A percentile compares a stretch with the other conserved stretches of the same genome.
These are phyloP conservation scores for Crenichthys baileyi DNA, from an alignment of 2,797 vertebrate genomes.

Conservation along the genomic window DNA sequence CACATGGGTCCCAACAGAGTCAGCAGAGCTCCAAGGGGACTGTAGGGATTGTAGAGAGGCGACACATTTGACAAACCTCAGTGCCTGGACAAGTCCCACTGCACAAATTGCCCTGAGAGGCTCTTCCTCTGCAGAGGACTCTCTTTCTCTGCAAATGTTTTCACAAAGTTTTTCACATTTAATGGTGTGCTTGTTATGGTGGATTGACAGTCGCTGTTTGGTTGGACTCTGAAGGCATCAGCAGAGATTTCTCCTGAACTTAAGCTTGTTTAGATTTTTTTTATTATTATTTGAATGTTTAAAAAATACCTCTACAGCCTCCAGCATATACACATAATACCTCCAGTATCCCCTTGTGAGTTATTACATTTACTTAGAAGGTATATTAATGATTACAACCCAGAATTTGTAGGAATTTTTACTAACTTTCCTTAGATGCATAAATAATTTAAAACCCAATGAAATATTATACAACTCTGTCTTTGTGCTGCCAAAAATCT, in stretches of 20 bases:
- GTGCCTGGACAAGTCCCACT: slow-evolving; percentile 24
- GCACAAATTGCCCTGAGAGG: slow-evolving; percentile 30
- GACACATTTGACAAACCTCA: slow-evolving; percentile 53
- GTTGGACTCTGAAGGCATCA: slow-evolving; percentile 30
- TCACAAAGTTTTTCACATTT: slow-evolving; percentile 52
- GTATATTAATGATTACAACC: slow-evolving; percentile 29
- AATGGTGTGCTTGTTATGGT: slow-evolving; percentile 61
- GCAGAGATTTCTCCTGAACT: slow-evolving; percentile 33
- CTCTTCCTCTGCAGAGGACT: slow-evolving; percentile 9
- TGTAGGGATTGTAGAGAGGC: slow-evolving; percentile 26
- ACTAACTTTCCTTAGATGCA: slow-evolving; percentile 33
- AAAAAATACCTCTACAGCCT: slow-evolving; percentile 8
- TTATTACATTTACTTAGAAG: slow-evolving; percentile 13
- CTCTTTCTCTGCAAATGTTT: slow-evolving; percentile 27
- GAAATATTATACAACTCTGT: slow-evolving; percentile 56
- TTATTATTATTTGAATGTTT: slow-evolving; percentile 5
- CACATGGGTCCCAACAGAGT: slow-evolving; percentile 15
- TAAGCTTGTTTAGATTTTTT: background rate
- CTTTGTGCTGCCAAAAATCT: slow-evolving; percentile 34
- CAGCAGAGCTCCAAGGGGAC: slow-evolving; percentile 23
- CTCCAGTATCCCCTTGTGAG: slow-evolving; percentile 13
- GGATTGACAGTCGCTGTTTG: slow-evolving; percentile 31
- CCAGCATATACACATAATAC: slow-evolving; percentile 8
- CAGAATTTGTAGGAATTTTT: slow-evolving; percentile 22
- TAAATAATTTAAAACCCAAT: slow-evolving; percentile 59